Conservation (phyloP, 2,113 vertebrate species). For the Colius striatus region DNA sequence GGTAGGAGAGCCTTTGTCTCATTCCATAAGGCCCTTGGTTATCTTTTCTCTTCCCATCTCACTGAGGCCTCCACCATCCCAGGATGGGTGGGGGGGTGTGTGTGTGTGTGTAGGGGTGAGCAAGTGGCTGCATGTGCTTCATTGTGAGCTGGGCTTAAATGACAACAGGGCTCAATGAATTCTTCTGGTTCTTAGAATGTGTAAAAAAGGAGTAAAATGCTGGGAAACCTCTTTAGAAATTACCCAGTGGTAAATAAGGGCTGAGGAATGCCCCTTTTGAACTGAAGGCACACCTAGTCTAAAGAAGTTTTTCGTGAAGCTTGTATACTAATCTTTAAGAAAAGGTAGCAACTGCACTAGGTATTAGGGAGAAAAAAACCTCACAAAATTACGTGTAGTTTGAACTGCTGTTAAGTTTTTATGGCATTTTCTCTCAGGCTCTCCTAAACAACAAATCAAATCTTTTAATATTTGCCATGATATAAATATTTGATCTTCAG, state of each 20-base stretch:
- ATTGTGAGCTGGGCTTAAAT: too few relatives aligned
- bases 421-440: not conserved
- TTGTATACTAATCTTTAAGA: not conserved
- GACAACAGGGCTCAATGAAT: not conserved
- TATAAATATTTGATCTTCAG: not conserved
- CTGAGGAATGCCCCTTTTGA: not conserved
- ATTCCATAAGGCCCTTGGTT: too few relatives aligned
- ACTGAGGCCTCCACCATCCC: too few relatives aligned
- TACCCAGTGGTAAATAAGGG: not conserved
- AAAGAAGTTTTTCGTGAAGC: not conserved
- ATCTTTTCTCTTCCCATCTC: too few relatives aligned
- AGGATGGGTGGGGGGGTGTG: too few relatives aligned
- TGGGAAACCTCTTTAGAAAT: not conserved
- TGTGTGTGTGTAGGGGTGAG: too few relatives aligned
- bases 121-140: too few relatives aligned
- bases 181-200: not conserved
- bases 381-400: not conserved
- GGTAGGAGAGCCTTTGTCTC: too few relatives aligned
- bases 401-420: not conserved
- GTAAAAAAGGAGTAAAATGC: not conserved
- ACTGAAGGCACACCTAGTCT: not conserved
- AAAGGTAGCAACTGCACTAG: not conserved
- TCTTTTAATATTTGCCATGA: not conserved
- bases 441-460: slow-evolving; percentile 4
- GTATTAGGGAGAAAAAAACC: not conserved